phyloP scores from a whole-genome alignment of 1,140 invertebrate genomes.

The Cryptotermes secundus region DNA sequence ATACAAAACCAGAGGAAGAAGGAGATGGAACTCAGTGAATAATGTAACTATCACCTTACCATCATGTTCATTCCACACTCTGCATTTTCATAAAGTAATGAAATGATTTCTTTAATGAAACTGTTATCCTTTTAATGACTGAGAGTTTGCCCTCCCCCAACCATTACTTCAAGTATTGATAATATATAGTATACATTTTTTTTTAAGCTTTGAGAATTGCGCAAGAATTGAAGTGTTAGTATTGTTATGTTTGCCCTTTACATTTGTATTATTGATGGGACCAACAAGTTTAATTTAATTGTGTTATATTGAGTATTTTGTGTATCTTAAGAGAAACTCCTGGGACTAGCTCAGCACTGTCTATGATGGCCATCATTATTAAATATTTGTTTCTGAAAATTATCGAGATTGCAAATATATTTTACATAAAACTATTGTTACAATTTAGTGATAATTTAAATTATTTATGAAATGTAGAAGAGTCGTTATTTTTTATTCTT shows the following conservation, averaged over 20 bases:
- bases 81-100: background rate
- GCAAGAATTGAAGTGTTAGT: background rate
- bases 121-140: background rate
- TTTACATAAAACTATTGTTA: too few relatives aligned
- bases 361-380: too few relatives aligned
- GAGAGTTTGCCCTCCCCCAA: too few relatives aligned
- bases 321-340: too few relatives aligned
- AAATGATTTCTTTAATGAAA: background rate
- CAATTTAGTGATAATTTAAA: too few relatives aligned
- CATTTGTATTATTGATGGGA: background rate
- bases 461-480: too few relatives aligned
- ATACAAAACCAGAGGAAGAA: constrained; percentile 44
- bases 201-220: background rate
- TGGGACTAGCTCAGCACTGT: too few relatives aligned
- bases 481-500: too few relatives aligned
- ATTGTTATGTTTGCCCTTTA: background rate
- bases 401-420: too few relatives aligned
- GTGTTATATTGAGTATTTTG: background rate
- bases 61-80: background rate
- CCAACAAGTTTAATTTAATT: background rate
- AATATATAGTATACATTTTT: background rate
- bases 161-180: background rate
- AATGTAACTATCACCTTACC: background rate
- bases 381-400: too few relatives aligned
- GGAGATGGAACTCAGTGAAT: background rate